Conservation (phyloP, 30 jellyfish, hydroid and myxozoan species). For the Chrysaora quinquecirrha region DNA sequence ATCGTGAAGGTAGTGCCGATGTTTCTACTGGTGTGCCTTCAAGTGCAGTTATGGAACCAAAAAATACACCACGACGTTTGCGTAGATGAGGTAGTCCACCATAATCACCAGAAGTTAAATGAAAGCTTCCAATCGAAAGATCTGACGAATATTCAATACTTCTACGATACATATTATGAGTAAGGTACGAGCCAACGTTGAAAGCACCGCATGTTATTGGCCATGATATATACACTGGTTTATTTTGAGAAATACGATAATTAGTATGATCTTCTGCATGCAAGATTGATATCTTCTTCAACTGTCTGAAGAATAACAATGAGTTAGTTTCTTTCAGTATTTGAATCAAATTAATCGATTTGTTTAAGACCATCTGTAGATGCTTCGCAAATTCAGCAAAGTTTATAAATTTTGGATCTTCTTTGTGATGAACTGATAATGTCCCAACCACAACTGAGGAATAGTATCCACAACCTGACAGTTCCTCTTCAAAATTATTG, state of each 20-base stretch:
- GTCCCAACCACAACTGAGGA: conserved; percentile 39
- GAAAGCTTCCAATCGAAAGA: conserved; percentile 39
- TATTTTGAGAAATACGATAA: neutral
- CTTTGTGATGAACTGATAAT: neutral
- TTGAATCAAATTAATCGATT: conserved; percentile 35
- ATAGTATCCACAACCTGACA: conserved; percentile 6
- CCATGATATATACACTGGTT: conserved; percentile 61
- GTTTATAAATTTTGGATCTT: neutral
- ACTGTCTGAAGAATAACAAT: conserved; percentile 41
- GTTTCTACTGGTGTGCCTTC: conserved; percentile 90
- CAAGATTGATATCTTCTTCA: conserved; percentile 30
- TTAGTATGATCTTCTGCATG: neutral
- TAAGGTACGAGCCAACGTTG: conserved; percentile 1
- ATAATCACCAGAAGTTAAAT: conserved; percentile 70
- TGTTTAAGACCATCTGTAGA: neutral
- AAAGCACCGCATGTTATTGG: conserved; percentile 67
- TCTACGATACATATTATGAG: conserved; percentile 62
- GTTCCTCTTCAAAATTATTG: neutral
- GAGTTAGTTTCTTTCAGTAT: conserved; percentile 16
- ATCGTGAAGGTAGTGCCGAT: conserved; percentile 39
- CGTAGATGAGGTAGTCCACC: conserved; percentile 21
- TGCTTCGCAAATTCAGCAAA: conserved; percentile 3
- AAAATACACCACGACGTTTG: conserved; percentile 69
- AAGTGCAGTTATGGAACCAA: conserved; percentile 89
- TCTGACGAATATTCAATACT: conserved; percentile 31